A percentile compares a stretch with the other conserved stretches of the same genome.
These are phyloP conservation scores for Anastrepha obliqua DNA, from an alignment of 1,140 invertebrate genomes.

Conservation along the genomic window DNA sequence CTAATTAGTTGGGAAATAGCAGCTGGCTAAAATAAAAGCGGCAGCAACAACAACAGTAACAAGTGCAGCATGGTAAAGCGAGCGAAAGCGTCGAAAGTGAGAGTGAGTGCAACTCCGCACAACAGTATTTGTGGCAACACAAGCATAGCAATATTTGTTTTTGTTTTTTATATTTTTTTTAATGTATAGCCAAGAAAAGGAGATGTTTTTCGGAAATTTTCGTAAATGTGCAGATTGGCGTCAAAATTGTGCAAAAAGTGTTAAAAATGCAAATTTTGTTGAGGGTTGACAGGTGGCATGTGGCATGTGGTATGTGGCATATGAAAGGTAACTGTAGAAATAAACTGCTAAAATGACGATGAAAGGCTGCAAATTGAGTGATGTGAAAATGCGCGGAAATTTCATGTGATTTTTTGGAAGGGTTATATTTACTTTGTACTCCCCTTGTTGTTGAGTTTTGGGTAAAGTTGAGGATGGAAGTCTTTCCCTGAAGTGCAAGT, in stretches of 20 bases:
- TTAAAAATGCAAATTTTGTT: background rate
- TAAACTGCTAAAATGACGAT: too few species aligned
- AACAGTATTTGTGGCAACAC: slow-evolving; percentile 4
- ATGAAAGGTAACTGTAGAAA: background rate
- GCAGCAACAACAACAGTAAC: slow-evolving; percentile 10
- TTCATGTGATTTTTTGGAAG: background rate
- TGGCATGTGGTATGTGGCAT: slow-evolving; percentile 1
- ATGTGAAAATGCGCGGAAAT: background rate
- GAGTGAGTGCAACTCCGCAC: background rate
- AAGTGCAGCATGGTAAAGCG: background rate
- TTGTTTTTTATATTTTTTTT: background rate
- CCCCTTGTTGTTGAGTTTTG: background rate
- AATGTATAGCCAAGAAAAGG: background rate
- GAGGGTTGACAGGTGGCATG: background rate
- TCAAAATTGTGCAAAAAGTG: background rate
- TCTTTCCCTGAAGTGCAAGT: background rate
- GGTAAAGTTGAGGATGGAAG: background rate
- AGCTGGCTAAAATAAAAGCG: background rate
- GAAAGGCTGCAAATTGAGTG: background rate
- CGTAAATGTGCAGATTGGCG: background rate
- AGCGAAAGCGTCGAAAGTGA: slow-evolving; percentile 31
- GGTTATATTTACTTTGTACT: background rate
- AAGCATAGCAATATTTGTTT: background rate
- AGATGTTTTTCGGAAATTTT: background rate
- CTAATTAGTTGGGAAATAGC: slow-evolving; percentile 33